Conservation (phyloP, 1,140 invertebrate species). For the Drosophila leontia region DNA sequence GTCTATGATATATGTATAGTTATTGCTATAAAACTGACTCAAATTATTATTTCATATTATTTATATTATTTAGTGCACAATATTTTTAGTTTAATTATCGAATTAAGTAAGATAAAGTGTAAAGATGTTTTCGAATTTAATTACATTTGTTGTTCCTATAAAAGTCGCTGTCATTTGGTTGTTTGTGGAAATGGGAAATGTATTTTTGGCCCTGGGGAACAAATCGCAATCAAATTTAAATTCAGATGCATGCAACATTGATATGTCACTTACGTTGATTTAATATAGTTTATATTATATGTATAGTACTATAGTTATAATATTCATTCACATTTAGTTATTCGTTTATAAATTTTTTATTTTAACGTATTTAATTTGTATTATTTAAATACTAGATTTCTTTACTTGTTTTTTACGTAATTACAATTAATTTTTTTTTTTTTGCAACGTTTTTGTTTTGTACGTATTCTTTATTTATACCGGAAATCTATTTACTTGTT, state of each 20-base stretch:
- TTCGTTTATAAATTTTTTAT: neutral
- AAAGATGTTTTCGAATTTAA: neutral
- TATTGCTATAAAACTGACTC: too few species aligned
- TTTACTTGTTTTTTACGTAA: too few species aligned
- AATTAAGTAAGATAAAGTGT: too few species aligned
- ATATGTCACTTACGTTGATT: neutral
- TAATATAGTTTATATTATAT: neutral
- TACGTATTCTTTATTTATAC: too few species aligned
- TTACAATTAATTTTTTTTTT: too few species aligned
- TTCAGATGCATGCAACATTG: constrained; percentile 6
- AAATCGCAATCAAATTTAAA: constrained; percentile 28
- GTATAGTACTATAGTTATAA: neutral
- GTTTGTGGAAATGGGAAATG: constrained; percentile 1
- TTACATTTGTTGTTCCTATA: neutral
- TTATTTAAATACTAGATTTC: neutral
- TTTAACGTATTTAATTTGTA: too few species aligned
- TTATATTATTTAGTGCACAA: too few species aligned
- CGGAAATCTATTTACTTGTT: too few species aligned
- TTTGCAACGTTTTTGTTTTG: neutral
- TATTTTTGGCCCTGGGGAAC: constrained; percentile 9
- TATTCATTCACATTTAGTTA: neutral
- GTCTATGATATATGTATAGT: too few species aligned
- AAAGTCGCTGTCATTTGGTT: too few species aligned
- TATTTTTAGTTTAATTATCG: too few species aligned
- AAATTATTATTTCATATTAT: too few species aligned